Conservation (phyloP, 2,797 vertebrate species). For the Merluccius polli region DNA sequence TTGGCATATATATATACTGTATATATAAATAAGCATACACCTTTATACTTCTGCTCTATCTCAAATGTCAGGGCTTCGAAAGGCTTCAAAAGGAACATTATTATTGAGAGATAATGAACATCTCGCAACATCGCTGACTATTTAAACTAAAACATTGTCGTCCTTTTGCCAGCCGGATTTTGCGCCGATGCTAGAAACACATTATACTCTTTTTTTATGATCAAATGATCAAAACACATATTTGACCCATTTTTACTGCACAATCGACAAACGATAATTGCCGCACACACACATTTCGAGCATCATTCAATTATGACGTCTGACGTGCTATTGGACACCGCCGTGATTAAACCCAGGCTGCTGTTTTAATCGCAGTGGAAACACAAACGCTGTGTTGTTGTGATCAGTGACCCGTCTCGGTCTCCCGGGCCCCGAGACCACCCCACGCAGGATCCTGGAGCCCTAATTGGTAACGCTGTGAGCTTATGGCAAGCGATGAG, state of each 20-base stretch:
- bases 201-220: not conserved
- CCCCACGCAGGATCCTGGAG: slow-evolving; percentile 39
- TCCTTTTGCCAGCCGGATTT: not conserved
- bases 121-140: not conserved
- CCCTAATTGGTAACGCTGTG: slow-evolving; percentile 58
- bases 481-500: slow-evolving; percentile 41
- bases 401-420: not conserved
- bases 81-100: not conserved
- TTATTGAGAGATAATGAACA: no score
- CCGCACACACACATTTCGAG: not conserved
- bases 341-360: not conserved
- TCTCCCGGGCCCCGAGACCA: slow-evolving; percentile 16
- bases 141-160: not conserved
- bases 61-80: not conserved
- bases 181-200: not conserved
- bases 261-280: not conserved
- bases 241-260: not conserved
- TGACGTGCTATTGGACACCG: not conserved
- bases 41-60: not conserved
- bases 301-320: not conserved
- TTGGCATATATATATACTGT: not conserved
- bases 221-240: not conserved
- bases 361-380: not conserved
- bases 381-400: not conserved
- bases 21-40: no score